Evolutionary conservation across 2,888 invertebrate species (phyloP), one percentile per base, ranked within the genome.

Genomic region (Papilio demoleus): DNA sequence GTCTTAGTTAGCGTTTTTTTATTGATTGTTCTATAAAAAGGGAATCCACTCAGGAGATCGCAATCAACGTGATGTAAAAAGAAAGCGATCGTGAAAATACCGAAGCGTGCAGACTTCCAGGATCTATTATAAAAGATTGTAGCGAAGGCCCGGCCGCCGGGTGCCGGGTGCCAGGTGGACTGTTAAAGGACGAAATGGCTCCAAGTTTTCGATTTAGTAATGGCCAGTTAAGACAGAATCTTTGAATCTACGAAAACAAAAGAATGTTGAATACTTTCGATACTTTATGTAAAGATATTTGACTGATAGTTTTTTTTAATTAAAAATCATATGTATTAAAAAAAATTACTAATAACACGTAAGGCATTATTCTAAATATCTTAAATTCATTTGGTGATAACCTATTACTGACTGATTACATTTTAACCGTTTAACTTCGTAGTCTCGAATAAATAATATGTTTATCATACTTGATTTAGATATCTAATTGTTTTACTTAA

Each of bases 41-140:
- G 59, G 38, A 56, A 59, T 60, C 47, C 58, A 65, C 58, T 66
- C 66, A 14, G 66, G n/a, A 60, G 66, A 47, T 60, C 60, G 24
- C 66, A 66, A 66, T 66, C 66, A 60, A 60, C 65, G 60, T 38
- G 17, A 60, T 60, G 60, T 50, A 45, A 60, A 60, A 60, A 36
- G 59, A 66, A 66, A 66, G 17, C 59, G 66, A 60, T 66, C 47
- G 60, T 50, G 66, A 60, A 66, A 66, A 66, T 66, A 38, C 50
- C 40, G 64, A 40, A n/a, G 45, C 60, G 59, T 47, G 45, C 24
- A 34, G 47, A 14, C 59, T 50, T 34, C 36, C 36, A 47, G 36
- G 47, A 36, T 47, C 22, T 14, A 59, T 45, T 45, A 59, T 59
- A 65, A 65, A 59, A 65, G 22, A 58, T 22, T 65, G 65, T 31